Evolutionary conservation across 1,140 invertebrate species (phyloP), one percentile per base, ranked within the genome.

Genomic region (Scaptomyza graminum): DNA sequence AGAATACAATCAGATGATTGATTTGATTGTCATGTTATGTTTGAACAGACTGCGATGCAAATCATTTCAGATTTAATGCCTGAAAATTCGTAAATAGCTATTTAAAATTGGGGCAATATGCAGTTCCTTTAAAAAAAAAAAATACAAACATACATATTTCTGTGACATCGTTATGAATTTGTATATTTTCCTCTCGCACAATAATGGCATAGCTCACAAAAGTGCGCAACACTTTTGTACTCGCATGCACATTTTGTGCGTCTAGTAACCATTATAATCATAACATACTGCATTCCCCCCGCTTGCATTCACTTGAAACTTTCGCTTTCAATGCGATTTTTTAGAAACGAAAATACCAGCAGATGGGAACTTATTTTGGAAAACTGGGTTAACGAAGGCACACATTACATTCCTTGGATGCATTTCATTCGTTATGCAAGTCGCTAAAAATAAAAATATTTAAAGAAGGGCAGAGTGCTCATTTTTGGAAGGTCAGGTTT

Each of bases 371-470:
- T 34, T 18, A 13, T 43, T 5, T 37, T 31, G 39, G 13, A 52
- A 82, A 87, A 76, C 82, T 87, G 57, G 82, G 82, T 83, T 87
- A 87, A 87, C 82, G 83, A 87, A 88, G 78, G 74, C 55, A 34
- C 43, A 56, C 54, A 16, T 44, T 39, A 47, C 52, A 34, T 69
- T 67, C 76, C 76, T 80, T 69, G 66, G 72, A 73, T 71, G 49
- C 44, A 44, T 44, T 50, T 54, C 51, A 51, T 77, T 56, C 57
- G 64, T 59, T 59, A 39, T 31, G 31, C 16, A 56, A 55, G 59
- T 34, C 13, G 18, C 37, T 62, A 56, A 57, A 43, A 41, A 46
- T 15, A 62, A 47, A 16, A 51, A 57, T 11, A 65, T 7, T 61
- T 4, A 62, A 13, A 31, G 22, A 39, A 13, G 39, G 46, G 22